phyloP scores from a whole-genome alignment of 2,888 invertebrate genomes.

The Cryptophagus acutangulus region DNA sequence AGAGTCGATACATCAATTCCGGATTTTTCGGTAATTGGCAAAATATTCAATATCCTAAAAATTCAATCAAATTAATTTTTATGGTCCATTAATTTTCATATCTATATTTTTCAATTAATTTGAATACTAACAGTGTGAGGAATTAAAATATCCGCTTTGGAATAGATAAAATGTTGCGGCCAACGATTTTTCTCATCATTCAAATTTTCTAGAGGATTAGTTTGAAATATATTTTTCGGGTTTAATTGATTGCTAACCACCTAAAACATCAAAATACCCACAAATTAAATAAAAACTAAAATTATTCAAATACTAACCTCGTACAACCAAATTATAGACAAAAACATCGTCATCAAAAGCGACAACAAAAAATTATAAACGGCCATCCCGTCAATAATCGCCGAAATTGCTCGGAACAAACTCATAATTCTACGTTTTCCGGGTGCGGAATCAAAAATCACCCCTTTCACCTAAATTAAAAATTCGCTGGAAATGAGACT shows the following conservation, averaged over 20 bases:
- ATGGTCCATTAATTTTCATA: no score
- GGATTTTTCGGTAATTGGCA: conserved; percentile 53
- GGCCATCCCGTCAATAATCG: conserved; percentile 57
- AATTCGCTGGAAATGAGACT: no score
- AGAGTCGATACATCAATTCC: conserved; percentile 59
- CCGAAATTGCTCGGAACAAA: conserved; percentile 57
- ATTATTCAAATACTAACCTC: conserved; percentile 48
- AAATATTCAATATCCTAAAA: conserved; percentile 64
- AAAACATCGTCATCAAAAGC: conserved; percentile 52
- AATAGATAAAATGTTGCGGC: conserved; percentile 71
- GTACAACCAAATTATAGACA: conserved; percentile 57
- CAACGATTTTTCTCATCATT: conserved; percentile 57
- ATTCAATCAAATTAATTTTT: no score
- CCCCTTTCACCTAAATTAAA: conserved; percentile 57
- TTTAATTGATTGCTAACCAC: conserved; percentile 37
- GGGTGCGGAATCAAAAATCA: conserved; percentile 69
- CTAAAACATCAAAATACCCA: conserved; percentile 37
- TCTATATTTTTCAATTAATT: no score
- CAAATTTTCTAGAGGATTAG: conserved; percentile 56
- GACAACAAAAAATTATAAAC: conserved; percentile 55
- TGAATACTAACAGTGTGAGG: conserved; percentile 53
- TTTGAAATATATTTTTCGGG: conserved; percentile 44
- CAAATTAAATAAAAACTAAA: not conserved
- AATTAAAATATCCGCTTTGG: conserved; percentile 64
- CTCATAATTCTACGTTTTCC: conserved; percentile 57